Evolutionary conservation across 2,888 invertebrate genomes (phyloP).

Genomic region (Drosophila tanythrix): DNA sequence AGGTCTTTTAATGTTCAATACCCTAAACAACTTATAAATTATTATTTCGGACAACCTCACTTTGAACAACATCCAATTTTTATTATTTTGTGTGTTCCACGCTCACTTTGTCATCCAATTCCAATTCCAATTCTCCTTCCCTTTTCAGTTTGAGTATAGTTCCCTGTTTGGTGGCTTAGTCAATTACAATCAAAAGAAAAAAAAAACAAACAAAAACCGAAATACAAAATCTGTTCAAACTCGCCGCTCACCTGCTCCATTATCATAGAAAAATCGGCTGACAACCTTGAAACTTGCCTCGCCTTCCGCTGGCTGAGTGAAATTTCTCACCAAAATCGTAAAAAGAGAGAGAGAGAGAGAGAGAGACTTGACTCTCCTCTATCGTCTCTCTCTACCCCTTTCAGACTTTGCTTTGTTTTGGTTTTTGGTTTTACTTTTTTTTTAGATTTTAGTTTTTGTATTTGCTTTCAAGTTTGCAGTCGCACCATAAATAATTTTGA

Average conservation of each 20-base stretch:
- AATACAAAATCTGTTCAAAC: conserved; percentile 34
- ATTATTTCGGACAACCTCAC: not conserved
- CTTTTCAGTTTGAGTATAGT: not conserved
- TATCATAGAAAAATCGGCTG: conserved; percentile 52
- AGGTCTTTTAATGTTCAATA: not conserved
- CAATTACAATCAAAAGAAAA: conserved; percentile 27
- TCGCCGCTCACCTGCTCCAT: conserved; percentile 43
- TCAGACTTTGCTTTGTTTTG: conserved; percentile 26
- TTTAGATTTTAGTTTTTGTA: conserved; percentile 35
- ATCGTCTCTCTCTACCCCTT: conserved; percentile 1
- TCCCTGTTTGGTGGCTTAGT: conserved; percentile 10
- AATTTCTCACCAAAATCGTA: conserved; percentile 62
- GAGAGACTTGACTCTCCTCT: not conserved
- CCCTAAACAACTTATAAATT: not conserved
- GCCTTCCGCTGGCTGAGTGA: conserved; percentile 60
- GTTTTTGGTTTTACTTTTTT: conserved; percentile 33
- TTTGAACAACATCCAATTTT: conserved; percentile 16
- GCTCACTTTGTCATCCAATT: conserved; percentile 37
- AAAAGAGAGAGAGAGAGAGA: not conserved
- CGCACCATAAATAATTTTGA: conserved; percentile 68
- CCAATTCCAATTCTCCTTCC: conserved; percentile 22
- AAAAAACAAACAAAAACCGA: not conserved
- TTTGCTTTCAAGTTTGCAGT: conserved; percentile 65
- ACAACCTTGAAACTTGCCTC: conserved; percentile 64
- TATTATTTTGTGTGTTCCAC: conserved; percentile 14